phyloP scores from a whole-genome alignment of 2,888 invertebrate species.

The Perithous albicinctus region DNA sequence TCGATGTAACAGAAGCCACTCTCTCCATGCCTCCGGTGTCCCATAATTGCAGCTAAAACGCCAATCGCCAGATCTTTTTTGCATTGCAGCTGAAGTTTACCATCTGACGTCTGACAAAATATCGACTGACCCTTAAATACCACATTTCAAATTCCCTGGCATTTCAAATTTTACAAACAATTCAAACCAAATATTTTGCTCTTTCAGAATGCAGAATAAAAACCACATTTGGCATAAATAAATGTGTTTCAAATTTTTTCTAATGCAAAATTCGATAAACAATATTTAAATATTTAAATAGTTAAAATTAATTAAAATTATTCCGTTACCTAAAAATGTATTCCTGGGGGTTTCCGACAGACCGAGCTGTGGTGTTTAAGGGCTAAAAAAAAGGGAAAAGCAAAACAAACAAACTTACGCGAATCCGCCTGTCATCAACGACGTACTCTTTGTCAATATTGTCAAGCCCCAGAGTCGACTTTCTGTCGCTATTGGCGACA shows the following conservation, averaged over 20 bases:
- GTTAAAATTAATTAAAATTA: neutral
- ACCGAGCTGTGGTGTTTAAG: neutral
- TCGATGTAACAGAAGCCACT: constrained; percentile 97
- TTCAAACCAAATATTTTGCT: no score
- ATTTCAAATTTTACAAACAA: neutral
- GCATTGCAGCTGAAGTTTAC: neutral
- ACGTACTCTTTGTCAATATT: constrained; percentile 94
- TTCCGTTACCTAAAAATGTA: neutral
- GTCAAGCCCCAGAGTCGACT: constrained; percentile 96
- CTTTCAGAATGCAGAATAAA: no score
- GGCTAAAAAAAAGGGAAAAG: no score
- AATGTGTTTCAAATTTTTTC: no score
- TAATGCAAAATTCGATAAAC: neutral
- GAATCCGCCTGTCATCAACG: constrained; percentile 91
- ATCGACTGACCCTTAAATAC: constrained; percentile 1
- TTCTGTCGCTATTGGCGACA: constrained; percentile 92
- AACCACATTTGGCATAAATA: no score
- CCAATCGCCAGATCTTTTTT: neutral
- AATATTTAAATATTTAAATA: neutral
- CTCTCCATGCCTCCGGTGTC: constrained; percentile 99
- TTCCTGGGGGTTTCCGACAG: neutral
- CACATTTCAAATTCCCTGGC: neutral
- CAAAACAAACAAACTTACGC: constrained; percentile 86
- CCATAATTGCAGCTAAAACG: constrained; percentile 94
- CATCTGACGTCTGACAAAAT: neutral